A percentile compares a stretch with the other conserved stretches of the same genome.
These are phyloP conservation scores for Hyphantria cunea DNA, from an alignment of 1,140 invertebrate genomes.

Conservation along the genomic window DNA sequence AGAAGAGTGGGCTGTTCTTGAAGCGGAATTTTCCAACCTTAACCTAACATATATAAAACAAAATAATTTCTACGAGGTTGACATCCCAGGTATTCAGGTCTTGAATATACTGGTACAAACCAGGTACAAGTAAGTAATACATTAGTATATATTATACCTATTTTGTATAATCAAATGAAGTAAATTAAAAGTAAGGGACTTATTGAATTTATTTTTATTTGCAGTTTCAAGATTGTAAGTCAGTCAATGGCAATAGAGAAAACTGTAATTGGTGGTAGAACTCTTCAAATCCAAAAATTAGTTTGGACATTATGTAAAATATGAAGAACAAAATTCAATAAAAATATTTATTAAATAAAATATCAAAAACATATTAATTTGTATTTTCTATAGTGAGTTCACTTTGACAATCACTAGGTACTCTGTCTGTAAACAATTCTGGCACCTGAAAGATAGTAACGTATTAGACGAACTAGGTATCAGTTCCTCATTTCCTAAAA, in stretches of 20 bases:
- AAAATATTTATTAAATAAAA: slow-evolving; percentile 44
- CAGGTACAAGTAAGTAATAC: slow-evolving; percentile 48
- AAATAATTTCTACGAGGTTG: slow-evolving; percentile 55
- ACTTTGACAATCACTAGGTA: slow-evolving; percentile 75
- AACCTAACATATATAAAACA: slow-evolving; percentile 34
- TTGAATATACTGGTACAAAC: slow-evolving; percentile 47
- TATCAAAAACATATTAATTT: slow-evolving; percentile 44
- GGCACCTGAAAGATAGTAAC: slow-evolving; percentile 62
- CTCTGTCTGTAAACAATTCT: slow-evolving; percentile 75
- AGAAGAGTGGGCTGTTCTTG: slow-evolving; percentile 32
- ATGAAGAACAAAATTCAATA: slow-evolving; percentile 33
- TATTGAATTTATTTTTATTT: slow-evolving; percentile 1
- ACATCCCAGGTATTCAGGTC: slow-evolving; percentile 49
- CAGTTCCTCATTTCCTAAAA: too few relatives aligned
- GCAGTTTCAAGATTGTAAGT: slow-evolving; percentile 56
- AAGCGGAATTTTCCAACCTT: slow-evolving; percentile 25
- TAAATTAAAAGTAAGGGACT: too few relatives aligned
- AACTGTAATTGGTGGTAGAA: slow-evolving; percentile 62
- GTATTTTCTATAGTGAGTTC: slow-evolving; percentile 66
- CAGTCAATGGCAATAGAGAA: slow-evolving; percentile 71
- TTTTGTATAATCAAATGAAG: too few relatives aligned
- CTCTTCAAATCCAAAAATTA: slow-evolving; percentile 62
- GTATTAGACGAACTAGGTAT: too few relatives aligned
- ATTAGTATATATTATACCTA: too few relatives aligned
- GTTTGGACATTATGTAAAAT: slow-evolving; percentile 59